Conservation (phyloP, 2,113 vertebrate genomes). For the Erythrolamprus reginae region DNA sequence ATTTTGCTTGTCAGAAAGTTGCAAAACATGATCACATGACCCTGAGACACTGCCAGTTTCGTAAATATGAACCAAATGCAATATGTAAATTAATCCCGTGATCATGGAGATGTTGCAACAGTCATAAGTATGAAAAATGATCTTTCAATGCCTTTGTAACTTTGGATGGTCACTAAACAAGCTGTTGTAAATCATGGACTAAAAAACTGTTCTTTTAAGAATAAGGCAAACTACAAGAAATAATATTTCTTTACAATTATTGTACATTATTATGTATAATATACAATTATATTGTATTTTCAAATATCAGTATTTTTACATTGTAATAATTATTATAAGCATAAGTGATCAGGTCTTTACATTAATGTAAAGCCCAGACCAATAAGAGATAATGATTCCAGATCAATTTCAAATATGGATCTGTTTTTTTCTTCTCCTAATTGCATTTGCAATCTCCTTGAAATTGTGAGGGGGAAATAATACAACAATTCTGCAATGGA, state of each 20-base stretch:
- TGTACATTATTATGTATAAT: too few relatives aligned
- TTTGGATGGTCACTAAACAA: background rate
- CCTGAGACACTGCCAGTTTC: background rate
- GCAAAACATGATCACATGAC: background rate
- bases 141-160: background rate
- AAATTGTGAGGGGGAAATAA: background rate
- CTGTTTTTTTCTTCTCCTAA: background rate
- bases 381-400: background rate
- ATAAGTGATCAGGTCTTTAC: conserved; percentile 28
- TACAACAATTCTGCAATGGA: background rate
- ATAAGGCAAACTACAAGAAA: background rate
- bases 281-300: background rate
- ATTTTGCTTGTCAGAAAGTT: too few relatives aligned
- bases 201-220: background rate
- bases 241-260: background rate
- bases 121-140: background rate
- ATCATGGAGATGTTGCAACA: background rate
- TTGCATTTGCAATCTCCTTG: background rate
- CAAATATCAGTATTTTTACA: conserved; percentile 15
- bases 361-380: conserved; percentile 18
- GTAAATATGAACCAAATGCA: background rate
- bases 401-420: conserved; percentile 22
- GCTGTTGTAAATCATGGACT: background rate
- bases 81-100: too few relatives aligned
- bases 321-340: conserved; percentile 4